Evolutionary conservation across 2,797 vertebrate genomes (phyloP).

Genomic region (Psittacula derbiana): DNA sequence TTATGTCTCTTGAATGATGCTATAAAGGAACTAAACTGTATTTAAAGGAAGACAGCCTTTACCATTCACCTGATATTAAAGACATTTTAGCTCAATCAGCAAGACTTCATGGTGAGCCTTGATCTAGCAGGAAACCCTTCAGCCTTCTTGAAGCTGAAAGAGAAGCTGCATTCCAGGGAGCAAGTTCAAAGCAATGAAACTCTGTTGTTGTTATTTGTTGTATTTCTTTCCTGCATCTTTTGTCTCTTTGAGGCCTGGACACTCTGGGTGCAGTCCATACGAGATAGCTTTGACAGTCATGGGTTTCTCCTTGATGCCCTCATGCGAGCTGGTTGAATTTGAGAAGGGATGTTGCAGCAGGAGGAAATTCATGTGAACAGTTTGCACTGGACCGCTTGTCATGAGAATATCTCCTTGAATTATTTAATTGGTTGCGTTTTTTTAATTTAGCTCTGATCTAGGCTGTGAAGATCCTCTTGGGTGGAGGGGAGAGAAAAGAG

Average conservation of each 20-base stretch:
- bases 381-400: background rate
- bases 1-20: conserved; percentile 21
- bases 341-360: background rate
- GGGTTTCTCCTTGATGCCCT: background rate
- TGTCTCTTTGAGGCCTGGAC: background rate
- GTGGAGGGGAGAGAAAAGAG: background rate
- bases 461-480: background rate
- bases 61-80: background rate
- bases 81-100: background rate
- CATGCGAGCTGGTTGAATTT: background rate
- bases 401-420: background rate
- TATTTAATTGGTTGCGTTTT: background rate
- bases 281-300: accelerated
- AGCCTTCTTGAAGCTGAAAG: background rate
- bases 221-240: background rate
- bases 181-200: background rate
- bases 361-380: background rate
- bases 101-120: background rate
- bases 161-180: background rate
- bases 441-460: background rate
- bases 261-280: background rate
- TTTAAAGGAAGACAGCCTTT: conserved; percentile 43
- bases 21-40: conserved; percentile 36
- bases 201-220: background rate
- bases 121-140: background rate